Base-by-base conservation (phyloP, 2,888 invertebrate genomes). In the Cheilosia soror region DNA sequence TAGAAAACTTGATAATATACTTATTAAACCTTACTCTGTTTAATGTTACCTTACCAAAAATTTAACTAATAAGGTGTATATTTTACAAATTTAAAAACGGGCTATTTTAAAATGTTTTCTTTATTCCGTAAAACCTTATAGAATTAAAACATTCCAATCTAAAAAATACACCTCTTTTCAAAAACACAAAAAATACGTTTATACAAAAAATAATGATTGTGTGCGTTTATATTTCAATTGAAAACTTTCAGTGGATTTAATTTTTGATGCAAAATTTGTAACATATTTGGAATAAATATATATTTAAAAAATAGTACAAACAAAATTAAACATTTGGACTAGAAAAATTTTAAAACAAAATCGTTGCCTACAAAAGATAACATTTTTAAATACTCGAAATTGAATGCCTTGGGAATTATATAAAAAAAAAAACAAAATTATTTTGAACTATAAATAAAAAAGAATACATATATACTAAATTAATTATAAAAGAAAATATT, bases 391-490 rank as follows among this genome's bases (percentile, higher is more conserved):
- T 85, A 85, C 81, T 85, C 76, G 86, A 76, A 79, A 86, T 68
- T 86, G 65, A 85, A 87, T 85, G 85, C 85, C 85, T 85, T 85
- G 81, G 81, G 58, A 85, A 76, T 76, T 84, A 84, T 80, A 80
- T 84, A 47, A 71, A 73, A 72, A 77, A 69, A 53, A 55, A 69
- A 80, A 75, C 75, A 76, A 37, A 37, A 37, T 37, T 37, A 76
- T 75, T 85, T 85, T 80, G 80, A 85, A 66, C 78, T 62, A 73
- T 53, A 77, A 82, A 47, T 58, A 84, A 71, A 71, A 76, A 75
- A 69, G 63, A 87, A 88, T 85, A 87, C 88, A 87, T 88, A 88
- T 88, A 87, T 87, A 88, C 88, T 89, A 87, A 76, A 78, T 88
- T 87, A 87, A 87, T 82, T 75, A 72, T 80, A 80, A 87, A 85